Evolutionary conservation across 37 sponge, comb jelly and placozoan species (phyloP).

Genomic region (Halichondria panicea): DNA sequence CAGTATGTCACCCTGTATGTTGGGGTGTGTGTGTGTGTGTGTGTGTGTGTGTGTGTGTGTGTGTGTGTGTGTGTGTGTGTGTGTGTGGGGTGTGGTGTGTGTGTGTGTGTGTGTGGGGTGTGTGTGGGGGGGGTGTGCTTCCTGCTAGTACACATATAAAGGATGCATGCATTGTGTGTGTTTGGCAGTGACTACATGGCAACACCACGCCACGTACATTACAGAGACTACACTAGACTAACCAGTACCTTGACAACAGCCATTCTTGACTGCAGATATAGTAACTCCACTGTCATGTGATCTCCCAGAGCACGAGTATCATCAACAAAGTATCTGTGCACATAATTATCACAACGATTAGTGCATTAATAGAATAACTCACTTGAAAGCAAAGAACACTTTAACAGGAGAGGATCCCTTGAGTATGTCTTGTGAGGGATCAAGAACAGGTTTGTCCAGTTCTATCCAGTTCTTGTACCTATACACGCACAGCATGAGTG

Average conservation of each 20-base stretch:
- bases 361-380: background rate
- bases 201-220: no score
- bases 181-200: no score
- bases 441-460: slow-evolving; percentile 70
- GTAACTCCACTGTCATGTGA: slow-evolving; percentile 64
- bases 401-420: slow-evolving; percentile 43
- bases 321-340: slow-evolving; percentile 68
- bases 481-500: background rate
- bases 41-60: background rate
- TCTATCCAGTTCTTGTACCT: slow-evolving; percentile 86
- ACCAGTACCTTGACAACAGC: slow-evolving; percentile 66
- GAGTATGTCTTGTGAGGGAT: slow-evolving; percentile 75
- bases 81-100: no score
- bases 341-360: background rate
- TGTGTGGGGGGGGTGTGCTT: no score
- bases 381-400: slow-evolving; percentile 62
- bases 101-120: no score
- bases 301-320: slow-evolving; percentile 55
- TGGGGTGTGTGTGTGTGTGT: no score
- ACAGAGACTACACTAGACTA: no score
- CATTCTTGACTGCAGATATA: slow-evolving; percentile 65
- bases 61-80: no score
- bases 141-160: no score
- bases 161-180: no score
- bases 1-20: slow-evolving; percentile 21